These are phyloP conservation scores for Mesorhabditis spiculigera DNA, from an alignment of 2,888 invertebrate species.

Conservation along the genomic window DNA sequence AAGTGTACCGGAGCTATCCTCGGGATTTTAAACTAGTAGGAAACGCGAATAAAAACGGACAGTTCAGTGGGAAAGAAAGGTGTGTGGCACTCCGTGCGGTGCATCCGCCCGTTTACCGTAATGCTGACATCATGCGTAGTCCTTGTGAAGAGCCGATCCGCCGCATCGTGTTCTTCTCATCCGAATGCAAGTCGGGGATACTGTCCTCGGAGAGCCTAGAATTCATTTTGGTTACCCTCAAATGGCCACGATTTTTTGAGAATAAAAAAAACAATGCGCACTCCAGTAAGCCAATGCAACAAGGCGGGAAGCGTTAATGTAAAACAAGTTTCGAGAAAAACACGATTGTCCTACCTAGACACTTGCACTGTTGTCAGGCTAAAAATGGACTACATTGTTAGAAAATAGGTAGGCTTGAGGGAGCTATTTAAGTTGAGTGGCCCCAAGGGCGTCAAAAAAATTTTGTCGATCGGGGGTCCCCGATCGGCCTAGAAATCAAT, in stretches of 20 bases:
- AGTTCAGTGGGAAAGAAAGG: neutral
- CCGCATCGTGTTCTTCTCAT: constrained; percentile 54
- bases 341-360: constrained; percentile 1
- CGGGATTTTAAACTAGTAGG: no score
- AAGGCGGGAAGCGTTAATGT: no score
- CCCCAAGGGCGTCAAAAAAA: no score
- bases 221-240: neutral
- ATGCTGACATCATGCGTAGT: constrained; percentile 42
- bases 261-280: neutral
- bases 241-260: neutral
- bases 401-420: neutral
- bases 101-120: neutral
- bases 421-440: no score
- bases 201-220: constrained; percentile 44
- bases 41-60: neutral
- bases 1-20: no score
- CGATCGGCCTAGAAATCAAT: no score
- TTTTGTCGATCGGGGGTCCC: no score
- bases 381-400: neutral
- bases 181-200: constrained; percentile 54
- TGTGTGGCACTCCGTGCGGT: neutral
- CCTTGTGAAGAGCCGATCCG: constrained; percentile 47
- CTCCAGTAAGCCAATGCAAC: neutral
- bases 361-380: neutral
- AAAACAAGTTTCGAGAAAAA: constrained; percentile 21